Conservation (phyloP, 2,797 vertebrate species). For the Yasuhikotakia modesta region DNA sequence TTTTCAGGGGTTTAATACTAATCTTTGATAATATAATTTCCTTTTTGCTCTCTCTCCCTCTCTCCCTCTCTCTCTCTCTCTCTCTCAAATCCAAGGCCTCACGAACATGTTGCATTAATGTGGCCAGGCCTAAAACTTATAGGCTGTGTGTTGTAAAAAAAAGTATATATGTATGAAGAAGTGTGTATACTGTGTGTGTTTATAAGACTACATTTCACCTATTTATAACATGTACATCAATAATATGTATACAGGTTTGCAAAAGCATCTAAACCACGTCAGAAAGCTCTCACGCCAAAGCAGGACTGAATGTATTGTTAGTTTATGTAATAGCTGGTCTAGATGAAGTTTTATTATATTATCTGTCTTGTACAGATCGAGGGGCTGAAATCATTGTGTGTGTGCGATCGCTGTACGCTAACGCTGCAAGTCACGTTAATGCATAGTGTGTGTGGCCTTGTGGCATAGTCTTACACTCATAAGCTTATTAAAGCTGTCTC, state of each 20-base stretch:
- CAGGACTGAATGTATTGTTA: constrained; percentile 45
- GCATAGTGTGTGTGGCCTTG: constrained; percentile 48
- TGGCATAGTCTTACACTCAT: constrained; percentile 33
- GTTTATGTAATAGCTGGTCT: constrained; percentile 22
- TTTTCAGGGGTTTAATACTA: constrained; percentile 60
- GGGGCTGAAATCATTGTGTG: constrained; percentile 28
- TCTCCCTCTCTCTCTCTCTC: constrained; percentile 20
- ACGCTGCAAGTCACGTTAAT: constrained; percentile 45
- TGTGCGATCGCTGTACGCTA: constrained; percentile 27
- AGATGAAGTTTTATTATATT: constrained; percentile 40
- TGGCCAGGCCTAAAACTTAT: constrained; percentile 13
- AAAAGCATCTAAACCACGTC: constrained; percentile 20
- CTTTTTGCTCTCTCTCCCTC: constrained; percentile 7
- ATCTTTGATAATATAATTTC: constrained; percentile 50
- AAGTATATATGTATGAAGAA: constrained; percentile 23
- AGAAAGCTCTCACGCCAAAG: constrained; percentile 38
- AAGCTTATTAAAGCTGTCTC: constrained; percentile 29
- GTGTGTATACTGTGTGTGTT: constrained; percentile 30
- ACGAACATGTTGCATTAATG: constrained; percentile 49
- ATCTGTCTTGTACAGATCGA: constrained; percentile 38
- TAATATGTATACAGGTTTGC: constrained; percentile 37
- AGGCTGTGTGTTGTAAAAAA: constrained; percentile 15
- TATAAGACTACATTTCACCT: constrained; percentile 36
- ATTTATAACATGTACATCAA: constrained; percentile 28
- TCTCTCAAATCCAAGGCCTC: constrained; percentile 34